Percentiles rank a stretch among this genome's conserved stretches.
These are phyloP conservation scores for Lepus europaeus DNA, from an alignment of 2,113 vertebrate genomes.

Conservation along the genomic window DNA sequence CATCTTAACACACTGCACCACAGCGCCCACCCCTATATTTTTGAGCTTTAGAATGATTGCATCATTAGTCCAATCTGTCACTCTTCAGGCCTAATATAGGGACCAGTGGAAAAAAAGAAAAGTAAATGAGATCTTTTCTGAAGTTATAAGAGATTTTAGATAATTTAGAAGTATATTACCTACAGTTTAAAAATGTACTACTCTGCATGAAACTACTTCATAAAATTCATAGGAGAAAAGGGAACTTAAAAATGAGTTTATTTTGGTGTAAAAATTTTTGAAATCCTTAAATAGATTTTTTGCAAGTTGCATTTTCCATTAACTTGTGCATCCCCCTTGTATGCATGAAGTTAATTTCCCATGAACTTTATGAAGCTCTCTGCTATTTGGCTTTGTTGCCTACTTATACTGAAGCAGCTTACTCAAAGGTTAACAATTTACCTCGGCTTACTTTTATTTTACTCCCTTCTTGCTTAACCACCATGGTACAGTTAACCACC, in stretches of 20 bases:
- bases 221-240: no score
- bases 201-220: background rate
- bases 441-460: slow-evolving; percentile 41
- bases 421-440: background rate
- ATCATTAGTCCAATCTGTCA: background rate
- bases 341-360: no score
- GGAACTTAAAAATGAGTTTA: no score
- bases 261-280: no score
- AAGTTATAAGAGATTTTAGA: slow-evolving; percentile 4
- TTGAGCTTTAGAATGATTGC: background rate
- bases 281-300: no score
- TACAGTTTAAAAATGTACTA: background rate
- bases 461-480: background rate
- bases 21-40: no score
- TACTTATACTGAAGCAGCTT: background rate
- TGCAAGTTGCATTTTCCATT: no score
- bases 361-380: no score
- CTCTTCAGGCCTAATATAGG: background rate
- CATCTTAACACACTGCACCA: no score
- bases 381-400: background rate
- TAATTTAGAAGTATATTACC: slow-evolving; percentile 28
- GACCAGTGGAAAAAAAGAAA: background rate
- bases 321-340: no score
- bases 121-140: slow-evolving; percentile 13
- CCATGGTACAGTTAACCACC: background rate